Evolutionary conservation across 2,113 vertebrate genomes (phyloP).

Genomic region (Percina caprodes): DNA sequence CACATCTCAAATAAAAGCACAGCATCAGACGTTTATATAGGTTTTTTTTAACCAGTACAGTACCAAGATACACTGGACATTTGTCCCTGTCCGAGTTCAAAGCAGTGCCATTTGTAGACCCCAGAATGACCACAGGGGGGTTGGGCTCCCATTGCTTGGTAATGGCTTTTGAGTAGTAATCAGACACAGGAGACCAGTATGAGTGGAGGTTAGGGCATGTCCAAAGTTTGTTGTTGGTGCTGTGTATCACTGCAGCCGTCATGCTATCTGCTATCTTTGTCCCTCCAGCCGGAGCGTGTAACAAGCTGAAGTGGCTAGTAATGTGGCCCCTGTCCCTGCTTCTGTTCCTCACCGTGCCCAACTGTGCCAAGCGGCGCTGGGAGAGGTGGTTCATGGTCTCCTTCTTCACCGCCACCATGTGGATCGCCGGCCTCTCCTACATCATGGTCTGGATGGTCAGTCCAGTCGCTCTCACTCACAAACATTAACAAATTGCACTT

Average conservation of each 20-base stretch:
- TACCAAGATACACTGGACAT: too few species aligned
- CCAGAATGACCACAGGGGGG: too few species aligned
- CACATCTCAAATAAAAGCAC: too few species aligned
- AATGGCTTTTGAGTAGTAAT: too few species aligned
- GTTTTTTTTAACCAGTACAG: too few species aligned
- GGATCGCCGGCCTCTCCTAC: conserved; percentile 96
- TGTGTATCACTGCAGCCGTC: neutral
- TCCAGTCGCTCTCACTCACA: conserved; percentile 21
- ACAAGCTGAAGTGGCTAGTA: conserved; percentile 89
- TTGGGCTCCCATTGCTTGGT: too few species aligned
- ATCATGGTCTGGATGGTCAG: conserved; percentile 98
- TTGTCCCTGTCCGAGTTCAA: too few species aligned
- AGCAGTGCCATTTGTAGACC: too few species aligned
- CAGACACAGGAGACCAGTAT: too few species aligned
- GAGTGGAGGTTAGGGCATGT: too few species aligned
- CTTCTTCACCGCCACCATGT: conserved; percentile 92
- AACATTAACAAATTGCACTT: too few species aligned
- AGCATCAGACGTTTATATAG: too few species aligned
- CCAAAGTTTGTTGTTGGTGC: neutral
- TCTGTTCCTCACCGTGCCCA: conserved; percentile 93
- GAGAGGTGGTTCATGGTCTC: conserved; percentile 95
- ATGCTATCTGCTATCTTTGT: neutral
- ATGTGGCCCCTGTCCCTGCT: conserved; percentile 93
- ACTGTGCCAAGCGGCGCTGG: conserved; percentile 91
- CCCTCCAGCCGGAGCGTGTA: conserved; percentile 85